A percentile compares a stretch with the other conserved stretches of the same genome.
These are phyloP conservation scores for Macrophya alboannulata DNA, from an alignment of 2,888 invertebrate genomes.

Conservation along the genomic window DNA sequence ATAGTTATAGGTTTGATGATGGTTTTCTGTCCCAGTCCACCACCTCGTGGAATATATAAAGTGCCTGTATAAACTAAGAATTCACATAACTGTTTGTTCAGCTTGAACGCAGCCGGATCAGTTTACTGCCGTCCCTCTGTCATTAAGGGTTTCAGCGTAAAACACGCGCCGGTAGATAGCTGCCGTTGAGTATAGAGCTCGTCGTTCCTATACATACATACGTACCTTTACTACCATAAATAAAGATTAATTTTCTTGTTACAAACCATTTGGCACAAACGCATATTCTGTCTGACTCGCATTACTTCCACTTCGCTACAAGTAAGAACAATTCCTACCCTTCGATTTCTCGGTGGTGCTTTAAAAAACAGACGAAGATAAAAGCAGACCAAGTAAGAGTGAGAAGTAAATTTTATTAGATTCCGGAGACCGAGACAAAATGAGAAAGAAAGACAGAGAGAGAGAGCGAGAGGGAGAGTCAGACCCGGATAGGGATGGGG, in stretches of 20 bases:
- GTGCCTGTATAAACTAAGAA: slow-evolving; percentile 12
- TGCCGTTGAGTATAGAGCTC: not conserved
- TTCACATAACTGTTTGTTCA: slow-evolving; percentile 25
- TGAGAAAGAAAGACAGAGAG: not conserved
- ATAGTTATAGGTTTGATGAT: not conserved
- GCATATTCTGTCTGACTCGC: slow-evolving; percentile 30
- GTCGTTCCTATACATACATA: not conserved
- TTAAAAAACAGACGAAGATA: slow-evolving; percentile 3
- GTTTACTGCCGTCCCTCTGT: slow-evolving; percentile 16
- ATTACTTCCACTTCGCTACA: slow-evolving; percentile 46
- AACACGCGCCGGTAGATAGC: slow-evolving; percentile 5
- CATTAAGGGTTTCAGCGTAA: slow-evolving; percentile 36
- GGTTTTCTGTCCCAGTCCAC: not conserved
- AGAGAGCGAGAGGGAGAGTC: not conserved
- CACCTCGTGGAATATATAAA: not conserved
- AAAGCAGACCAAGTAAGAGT: slow-evolving; percentile 9
- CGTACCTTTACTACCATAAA: not conserved
- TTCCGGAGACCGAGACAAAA: slow-evolving; percentile 36
- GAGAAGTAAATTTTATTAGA: slow-evolving; percentile 46
- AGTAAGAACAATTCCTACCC: slow-evolving; percentile 37
- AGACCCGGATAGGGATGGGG: not conserved
- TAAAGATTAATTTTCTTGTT: slow-evolving; percentile 37
- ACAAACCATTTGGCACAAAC: slow-evolving; percentile 41
- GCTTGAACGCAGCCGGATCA: slow-evolving; percentile 21
- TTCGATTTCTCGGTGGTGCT: slow-evolving; percentile 26